Conservation (phyloP, 2,888 invertebrate species). For the Dynastes tityus region DNA sequence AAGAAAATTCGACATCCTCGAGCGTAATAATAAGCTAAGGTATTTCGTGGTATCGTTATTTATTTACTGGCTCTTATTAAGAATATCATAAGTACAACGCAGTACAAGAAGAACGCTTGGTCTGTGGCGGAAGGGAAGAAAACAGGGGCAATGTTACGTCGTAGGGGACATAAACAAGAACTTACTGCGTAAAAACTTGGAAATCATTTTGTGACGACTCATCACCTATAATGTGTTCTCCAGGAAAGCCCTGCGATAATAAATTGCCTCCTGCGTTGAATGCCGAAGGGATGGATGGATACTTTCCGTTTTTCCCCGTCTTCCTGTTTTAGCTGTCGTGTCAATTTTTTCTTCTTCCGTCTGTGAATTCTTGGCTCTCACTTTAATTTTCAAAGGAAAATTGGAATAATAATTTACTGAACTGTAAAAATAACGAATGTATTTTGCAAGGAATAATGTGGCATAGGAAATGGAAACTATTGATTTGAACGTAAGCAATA, state of each 20-base stretch:
- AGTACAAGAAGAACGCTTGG: not conserved
- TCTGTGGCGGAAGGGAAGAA: not conserved
- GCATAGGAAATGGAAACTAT: conserved; percentile 30
- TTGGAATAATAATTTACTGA: conserved; percentile 41
- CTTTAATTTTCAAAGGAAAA: conserved; percentile 43
- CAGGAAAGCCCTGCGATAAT: conserved; percentile 37
- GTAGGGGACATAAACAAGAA: conserved; percentile 56
- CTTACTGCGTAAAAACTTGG: conserved; percentile 62
- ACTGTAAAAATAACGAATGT: conserved; percentile 37
- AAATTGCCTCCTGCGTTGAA: conserved; percentile 39
- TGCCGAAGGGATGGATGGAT: conserved; percentile 38
- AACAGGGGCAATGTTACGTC: conserved; percentile 19
- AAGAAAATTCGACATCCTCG: conserved; percentile 2
- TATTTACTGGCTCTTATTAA: not conserved
- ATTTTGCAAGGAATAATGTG: conserved; percentile 23
- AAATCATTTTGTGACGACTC: conserved; percentile 57
- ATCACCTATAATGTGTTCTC: conserved; percentile 46
- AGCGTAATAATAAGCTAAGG: conserved; percentile 10
- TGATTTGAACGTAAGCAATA: not conserved
- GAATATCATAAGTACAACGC: not conserved
- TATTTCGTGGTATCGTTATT: not conserved
- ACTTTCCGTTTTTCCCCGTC: conserved; percentile 31
- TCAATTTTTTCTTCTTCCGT: conserved; percentile 26
- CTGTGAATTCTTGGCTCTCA: not conserved
- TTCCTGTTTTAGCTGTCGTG: conserved; percentile 23